Percentiles rank a stretch among this genome's conserved stretches.
phyloP scores from a whole-genome alignment of 2,888 invertebrate genomes.

The Cheilosia impressa region DNA sequence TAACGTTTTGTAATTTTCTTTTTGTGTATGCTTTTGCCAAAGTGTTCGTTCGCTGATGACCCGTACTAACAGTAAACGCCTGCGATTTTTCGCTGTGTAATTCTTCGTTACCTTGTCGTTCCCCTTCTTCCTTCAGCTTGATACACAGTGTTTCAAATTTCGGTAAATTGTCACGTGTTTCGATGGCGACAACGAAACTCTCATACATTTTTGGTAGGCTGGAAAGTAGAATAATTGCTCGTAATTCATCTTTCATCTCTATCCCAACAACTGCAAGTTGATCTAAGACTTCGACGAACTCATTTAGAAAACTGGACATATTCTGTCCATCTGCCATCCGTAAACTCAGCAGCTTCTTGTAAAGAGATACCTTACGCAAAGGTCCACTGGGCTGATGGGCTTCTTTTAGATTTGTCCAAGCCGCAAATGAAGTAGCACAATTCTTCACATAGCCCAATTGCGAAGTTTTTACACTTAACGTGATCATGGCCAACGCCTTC shows the following conservation, averaged over 20 bases:
- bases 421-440: slow-evolving; percentile 37
- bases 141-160: slow-evolving; percentile 29
- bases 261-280: slow-evolving; percentile 29
- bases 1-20: slow-evolving; percentile 23
- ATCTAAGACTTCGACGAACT: slow-evolving; percentile 42
- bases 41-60: slow-evolving; percentile 12
- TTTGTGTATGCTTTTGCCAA: slow-evolving; percentile 27
- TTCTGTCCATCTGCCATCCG: slow-evolving; percentile 39
- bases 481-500: slow-evolving; percentile 57
- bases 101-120: slow-evolving; percentile 21
- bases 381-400: slow-evolving; percentile 48
- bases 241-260: slow-evolving; percentile 48
- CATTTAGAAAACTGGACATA: slow-evolving; percentile 41
- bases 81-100: slow-evolving; percentile 8
- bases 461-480: slow-evolving; percentile 40
- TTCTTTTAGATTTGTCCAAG: slow-evolving; percentile 44
- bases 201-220: slow-evolving; percentile 37
- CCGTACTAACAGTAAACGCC: slow-evolving; percentile 12
- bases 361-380: slow-evolving; percentile 53
- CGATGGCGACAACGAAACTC: slow-evolving; percentile 53
- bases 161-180: slow-evolving; percentile 39
- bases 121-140: slow-evolving; percentile 27
- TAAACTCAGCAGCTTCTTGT: slow-evolving; percentile 50
- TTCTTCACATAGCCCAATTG: slow-evolving; percentile 55
- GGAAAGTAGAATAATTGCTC: slow-evolving; percentile 39